phyloP scores from a whole-genome alignment of 2,888 invertebrate species.

The Deroplatys truncata region DNA sequence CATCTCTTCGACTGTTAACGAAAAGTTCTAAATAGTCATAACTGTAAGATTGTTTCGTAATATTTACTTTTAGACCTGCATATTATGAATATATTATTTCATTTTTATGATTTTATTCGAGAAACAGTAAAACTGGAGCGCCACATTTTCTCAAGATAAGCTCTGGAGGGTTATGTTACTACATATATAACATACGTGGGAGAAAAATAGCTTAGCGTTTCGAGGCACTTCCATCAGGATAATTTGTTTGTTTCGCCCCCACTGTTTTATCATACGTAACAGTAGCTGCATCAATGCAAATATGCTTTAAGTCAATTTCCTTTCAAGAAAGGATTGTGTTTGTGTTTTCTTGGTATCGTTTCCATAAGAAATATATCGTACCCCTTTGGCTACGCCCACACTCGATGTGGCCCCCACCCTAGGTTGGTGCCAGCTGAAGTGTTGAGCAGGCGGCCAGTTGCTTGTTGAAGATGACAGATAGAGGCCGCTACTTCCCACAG shows the following conservation, averaged over 20 bases:
- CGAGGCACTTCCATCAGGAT: neutral
- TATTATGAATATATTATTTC: no score
- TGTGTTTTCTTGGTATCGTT: neutral
- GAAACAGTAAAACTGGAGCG: no score
- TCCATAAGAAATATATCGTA: neutral
- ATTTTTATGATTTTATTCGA: no score
- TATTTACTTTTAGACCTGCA: no score
- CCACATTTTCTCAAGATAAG: no score
- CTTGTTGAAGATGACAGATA: neutral
- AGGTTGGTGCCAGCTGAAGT: neutral
- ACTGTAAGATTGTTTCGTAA: no score
- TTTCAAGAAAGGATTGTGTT: neutral
- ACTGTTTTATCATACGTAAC: neutral
- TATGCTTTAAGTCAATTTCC: neutral
- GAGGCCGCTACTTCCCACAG: neutral
- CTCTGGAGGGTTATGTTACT: no score
- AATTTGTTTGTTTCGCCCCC: neutral
- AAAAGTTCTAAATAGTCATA: no score
- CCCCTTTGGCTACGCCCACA: neutral
- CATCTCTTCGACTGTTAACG: no score
- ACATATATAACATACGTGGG: no score
- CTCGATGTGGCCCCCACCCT: neutral
- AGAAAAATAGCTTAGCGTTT: no score
- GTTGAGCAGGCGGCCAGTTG: neutral
- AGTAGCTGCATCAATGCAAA: neutral